Base-by-base conservation (phyloP, 2,113 vertebrate genomes). In the Verasper variegatus region DNA sequence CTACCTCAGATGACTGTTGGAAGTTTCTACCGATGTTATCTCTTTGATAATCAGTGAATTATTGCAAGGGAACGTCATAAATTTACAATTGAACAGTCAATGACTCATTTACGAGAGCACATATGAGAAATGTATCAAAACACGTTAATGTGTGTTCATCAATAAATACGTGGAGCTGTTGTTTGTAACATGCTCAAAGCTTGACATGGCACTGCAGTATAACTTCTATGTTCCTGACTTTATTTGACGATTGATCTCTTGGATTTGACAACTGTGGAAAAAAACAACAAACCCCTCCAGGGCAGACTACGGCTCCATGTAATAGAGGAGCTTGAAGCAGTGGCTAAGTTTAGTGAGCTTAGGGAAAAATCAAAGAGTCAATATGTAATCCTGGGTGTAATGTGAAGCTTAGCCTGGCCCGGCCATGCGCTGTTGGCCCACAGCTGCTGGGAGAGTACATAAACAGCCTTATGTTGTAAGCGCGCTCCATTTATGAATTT, bases 371-470 rank as follows among this genome's bases (percentile, higher is more conserved):
- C 90, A 93, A 92, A 93, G 89, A 88, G 86, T 92, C 86, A 84
- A 80, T 88, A 85, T 92, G 93, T 94, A 93, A 93, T 93, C 90
- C 93, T 89, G 89, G 80, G 87, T 91, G 92, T 94, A 94, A 95
- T 90, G 86, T 85, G 91, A 93, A 90, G 88, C 92, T 92, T 88
- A 88, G 85, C 70, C 74, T 74, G 74, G 90, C 77, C 81, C 74
- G 85, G 89, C 87, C 91, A 91, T 85, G 86, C 65, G 86, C 90
- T 86, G 69, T 85, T 81, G 88, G 83, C 83, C 91, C 84, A 87
- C 85, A 89, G 87, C 92, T 92, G 91, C 85, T 83, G 68, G 68
- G 68, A 86, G 85, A 86, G 83, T 65, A 73, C 79, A 88, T 72
- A 86, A 84, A 77, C 20, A 65, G 55, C 69, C 86, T 81, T 64